Percentiles rank a stretch among this genome's conserved stretches.
Conservation (phyloP, 1,140 invertebrate species). For the Aphaenogaster ashmeadi region DNA sequence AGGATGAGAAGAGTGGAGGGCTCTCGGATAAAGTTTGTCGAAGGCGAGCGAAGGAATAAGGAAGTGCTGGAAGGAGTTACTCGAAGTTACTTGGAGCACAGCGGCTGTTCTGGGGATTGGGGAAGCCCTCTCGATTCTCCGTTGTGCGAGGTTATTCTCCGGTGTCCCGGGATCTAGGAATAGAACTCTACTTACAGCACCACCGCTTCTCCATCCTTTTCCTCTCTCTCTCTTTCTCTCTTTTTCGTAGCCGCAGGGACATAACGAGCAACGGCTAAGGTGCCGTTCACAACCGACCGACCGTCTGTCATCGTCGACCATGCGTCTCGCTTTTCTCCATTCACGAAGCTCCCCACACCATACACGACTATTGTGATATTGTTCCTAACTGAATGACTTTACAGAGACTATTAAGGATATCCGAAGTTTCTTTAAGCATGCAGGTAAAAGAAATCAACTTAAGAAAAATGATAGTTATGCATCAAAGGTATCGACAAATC, state of each 20-base stretch:
- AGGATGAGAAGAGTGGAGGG: background rate
- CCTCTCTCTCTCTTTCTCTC: background rate
- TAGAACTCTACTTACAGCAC: constrained; percentile 68
- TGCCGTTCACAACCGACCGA: constrained; percentile 1
- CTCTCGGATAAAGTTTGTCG: constrained; percentile 29
- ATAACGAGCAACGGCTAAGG: constrained; percentile 1
- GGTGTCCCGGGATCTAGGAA: constrained; percentile 71
- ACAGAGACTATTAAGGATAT: background rate
- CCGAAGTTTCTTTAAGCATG: background rate
- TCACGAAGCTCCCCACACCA: background rate
- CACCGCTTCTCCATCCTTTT: constrained; percentile 26
- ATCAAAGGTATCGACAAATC: background rate
- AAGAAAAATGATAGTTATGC: background rate
- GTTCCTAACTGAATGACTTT: background rate
- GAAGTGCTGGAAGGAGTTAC: constrained; percentile 3
- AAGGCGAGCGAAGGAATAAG: constrained; percentile 9
- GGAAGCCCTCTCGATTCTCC: constrained; percentile 74
- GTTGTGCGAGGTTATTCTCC: constrained; percentile 72
- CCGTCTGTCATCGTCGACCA: background rate
- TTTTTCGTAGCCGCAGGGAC: constrained; percentile 18
- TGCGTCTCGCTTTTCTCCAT: background rate
- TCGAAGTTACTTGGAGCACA: constrained; percentile 22
- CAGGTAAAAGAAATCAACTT: background rate
- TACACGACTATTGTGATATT: background rate
- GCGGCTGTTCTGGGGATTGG: constrained; percentile 72